Evolutionary conservation across 1,140 invertebrate species (phyloP).

Genomic region (Leptoteleia sp.): DNA sequence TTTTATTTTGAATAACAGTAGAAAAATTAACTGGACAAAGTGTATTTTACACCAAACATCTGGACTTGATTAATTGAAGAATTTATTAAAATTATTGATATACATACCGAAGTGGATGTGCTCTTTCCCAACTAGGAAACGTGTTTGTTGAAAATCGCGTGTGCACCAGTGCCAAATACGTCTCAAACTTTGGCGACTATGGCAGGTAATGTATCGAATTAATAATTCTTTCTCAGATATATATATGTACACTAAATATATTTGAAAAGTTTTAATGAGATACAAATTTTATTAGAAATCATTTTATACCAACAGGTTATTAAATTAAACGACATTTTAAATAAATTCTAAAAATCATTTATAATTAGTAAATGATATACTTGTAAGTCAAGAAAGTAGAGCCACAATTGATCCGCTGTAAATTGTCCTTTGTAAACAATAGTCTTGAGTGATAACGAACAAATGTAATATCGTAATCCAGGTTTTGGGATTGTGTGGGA

Average conservation of each 20-base stretch:
- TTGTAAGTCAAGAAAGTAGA: constrained; percentile 86
- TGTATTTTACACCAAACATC: too few relatives aligned
- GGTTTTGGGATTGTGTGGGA: constrained; percentile 92
- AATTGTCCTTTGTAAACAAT: constrained; percentile 99
- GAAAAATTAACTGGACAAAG: too few relatives aligned
- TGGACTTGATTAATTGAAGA: too few relatives aligned
- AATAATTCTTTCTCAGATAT: too few relatives aligned
- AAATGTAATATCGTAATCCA: constrained; percentile 96
- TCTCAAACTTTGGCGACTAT: constrained; percentile 91
- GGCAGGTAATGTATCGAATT: constrained; percentile 42
- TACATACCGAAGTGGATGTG: constrained; percentile 96
- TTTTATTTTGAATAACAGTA: too few relatives aligned
- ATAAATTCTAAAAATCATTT: too few relatives aligned
- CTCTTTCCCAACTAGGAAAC: constrained; percentile 99
- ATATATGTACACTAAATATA: too few relatives aligned
- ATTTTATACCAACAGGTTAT: too few relatives aligned
- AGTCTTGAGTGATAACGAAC: constrained; percentile 93
- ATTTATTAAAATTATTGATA: too few relatives aligned
- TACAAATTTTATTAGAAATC: too few relatives aligned
- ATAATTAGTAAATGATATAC: constrained; percentile 70
- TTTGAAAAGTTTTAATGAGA: too few relatives aligned
- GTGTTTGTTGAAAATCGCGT: constrained; percentile 99
- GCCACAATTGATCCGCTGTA: constrained; percentile 97
- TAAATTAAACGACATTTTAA: too few relatives aligned
- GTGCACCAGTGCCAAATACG: constrained; percentile 97